Evolutionary conservation across 2,888 invertebrate species (phyloP).

Genomic region (Congeria kusceri): DNA sequence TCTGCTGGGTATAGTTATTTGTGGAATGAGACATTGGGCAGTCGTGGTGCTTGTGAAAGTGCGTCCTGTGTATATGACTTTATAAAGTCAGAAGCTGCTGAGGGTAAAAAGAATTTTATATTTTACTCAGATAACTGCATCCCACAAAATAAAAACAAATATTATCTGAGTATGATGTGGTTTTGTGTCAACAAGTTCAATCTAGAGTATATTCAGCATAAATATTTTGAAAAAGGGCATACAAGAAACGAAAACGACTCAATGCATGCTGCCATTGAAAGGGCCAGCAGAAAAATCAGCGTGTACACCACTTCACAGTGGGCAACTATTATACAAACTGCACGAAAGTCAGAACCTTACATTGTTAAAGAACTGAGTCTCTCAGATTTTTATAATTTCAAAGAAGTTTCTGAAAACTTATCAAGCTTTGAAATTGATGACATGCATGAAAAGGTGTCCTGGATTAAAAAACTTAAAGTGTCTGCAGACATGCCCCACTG

Average conservation of each 20-base stretch:
- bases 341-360: constrained; percentile 26
- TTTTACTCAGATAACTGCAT: constrained; percentile 29
- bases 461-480: constrained; percentile 25
- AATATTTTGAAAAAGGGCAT: constrained; percentile 41
- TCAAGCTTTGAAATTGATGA: constrained; percentile 32
- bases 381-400: constrained; percentile 39
- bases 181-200: constrained; percentile 34
- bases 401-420: constrained; percentile 13
- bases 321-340: constrained; percentile 36
- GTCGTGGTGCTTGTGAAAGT: constrained; percentile 24
- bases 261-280: constrained; percentile 38
- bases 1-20: constrained; percentile 17
- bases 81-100: background rate
- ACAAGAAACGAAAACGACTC: constrained; percentile 44
- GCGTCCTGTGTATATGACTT: constrained; percentile 28
- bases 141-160: constrained; percentile 41
- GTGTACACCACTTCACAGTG: constrained; percentile 42
- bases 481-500: no score
- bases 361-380: constrained; percentile 40
- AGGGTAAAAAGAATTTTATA: constrained; percentile 8
- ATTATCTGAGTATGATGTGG: constrained; percentile 40
- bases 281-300: constrained; percentile 18
- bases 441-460: constrained; percentile 11
- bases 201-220: constrained; percentile 23
- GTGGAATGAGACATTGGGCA: constrained; percentile 27